Conservation (phyloP, 2,113 vertebrate species). For the Caretta caretta region DNA sequence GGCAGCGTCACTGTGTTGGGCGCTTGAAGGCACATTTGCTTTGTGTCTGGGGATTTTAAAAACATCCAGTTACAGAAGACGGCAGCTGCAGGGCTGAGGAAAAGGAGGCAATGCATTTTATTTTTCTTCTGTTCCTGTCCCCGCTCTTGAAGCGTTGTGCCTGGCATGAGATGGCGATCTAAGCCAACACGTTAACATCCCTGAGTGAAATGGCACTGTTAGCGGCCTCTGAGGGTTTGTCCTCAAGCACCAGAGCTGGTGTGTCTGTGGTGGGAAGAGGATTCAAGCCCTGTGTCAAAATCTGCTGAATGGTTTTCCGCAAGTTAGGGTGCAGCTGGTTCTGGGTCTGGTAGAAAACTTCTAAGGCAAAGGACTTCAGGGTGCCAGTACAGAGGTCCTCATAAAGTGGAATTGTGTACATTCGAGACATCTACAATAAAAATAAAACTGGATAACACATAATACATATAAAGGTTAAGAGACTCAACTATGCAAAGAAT, state of each 20-base stretch:
- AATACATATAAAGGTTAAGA: not conserved
- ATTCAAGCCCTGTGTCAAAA: conserved; percentile 89
- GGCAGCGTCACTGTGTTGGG: conserved; percentile 48
- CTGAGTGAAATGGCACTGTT: conserved; percentile 86
- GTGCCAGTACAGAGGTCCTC: conserved; percentile 94
- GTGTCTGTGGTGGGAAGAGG: conserved; percentile 70
- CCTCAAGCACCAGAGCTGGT: conserved; percentile 78
- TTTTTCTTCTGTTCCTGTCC: conserved; percentile 46
- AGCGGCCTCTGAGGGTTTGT: conserved; percentile 80
- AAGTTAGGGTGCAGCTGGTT: conserved; percentile 94
- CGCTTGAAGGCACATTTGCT: conserved; percentile 71
- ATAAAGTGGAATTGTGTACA: conserved; percentile 98
- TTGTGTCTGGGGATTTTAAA: conserved; percentile 37
- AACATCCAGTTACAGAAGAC: conserved; percentile 59
- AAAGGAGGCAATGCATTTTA: not conserved
- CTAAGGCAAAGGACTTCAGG: conserved; percentile 93
- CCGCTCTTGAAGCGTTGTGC: conserved; percentile 33
- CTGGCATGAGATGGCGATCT: conserved; percentile 66
- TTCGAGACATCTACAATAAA: conserved; percentile 90
- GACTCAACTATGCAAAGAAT: not conserved
- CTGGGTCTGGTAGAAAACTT: conserved; percentile 96
- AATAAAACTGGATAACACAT: conserved; percentile 23
- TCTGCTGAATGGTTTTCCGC: conserved; percentile 92
- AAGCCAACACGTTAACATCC: conserved; percentile 95
- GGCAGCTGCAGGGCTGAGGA: conserved; percentile 51